Conservation (phyloP, 2,888 invertebrate species). For the Pollenia amentaria region DNA sequence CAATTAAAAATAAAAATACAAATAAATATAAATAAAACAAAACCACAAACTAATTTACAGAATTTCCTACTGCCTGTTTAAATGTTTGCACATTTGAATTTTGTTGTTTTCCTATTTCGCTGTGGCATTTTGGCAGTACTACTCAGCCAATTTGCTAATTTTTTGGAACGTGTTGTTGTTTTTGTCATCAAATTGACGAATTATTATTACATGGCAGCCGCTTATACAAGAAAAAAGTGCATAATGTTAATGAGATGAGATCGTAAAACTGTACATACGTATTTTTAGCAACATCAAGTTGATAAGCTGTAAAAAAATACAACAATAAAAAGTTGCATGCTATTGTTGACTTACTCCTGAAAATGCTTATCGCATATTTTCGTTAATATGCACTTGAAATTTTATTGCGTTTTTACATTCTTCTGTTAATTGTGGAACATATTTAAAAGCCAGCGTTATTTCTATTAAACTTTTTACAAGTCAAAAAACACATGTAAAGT, state of each 20-base stretch:
- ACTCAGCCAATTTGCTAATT: background rate
- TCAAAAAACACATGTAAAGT: no score
- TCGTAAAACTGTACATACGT: constrained; percentile 11
- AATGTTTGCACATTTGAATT: background rate
- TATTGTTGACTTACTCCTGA: no score
- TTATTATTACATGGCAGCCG: constrained; percentile 10
- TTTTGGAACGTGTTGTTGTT: background rate
- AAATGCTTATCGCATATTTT: no score
- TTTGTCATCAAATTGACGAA: constrained; percentile 21
- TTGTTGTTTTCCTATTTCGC: background rate
- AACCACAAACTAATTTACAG: no score
- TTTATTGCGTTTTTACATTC: no score
- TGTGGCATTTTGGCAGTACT: background rate
- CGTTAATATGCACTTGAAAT: no score
- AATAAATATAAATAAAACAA: no score
- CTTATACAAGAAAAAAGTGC: background rate
- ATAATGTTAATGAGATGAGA: constrained; percentile 8
- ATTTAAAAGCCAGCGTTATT: no score
- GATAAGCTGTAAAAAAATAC: constrained; percentile 35
- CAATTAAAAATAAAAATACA: no score
- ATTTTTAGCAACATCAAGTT: background rate
- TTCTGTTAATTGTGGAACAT: no score
- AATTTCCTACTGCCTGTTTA: background rate
- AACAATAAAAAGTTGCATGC: constrained; percentile 11
- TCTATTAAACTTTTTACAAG: no score